Evolutionary conservation across 2,888 invertebrate species (phyloP).

Genomic region (Nycteola revayana): DNA sequence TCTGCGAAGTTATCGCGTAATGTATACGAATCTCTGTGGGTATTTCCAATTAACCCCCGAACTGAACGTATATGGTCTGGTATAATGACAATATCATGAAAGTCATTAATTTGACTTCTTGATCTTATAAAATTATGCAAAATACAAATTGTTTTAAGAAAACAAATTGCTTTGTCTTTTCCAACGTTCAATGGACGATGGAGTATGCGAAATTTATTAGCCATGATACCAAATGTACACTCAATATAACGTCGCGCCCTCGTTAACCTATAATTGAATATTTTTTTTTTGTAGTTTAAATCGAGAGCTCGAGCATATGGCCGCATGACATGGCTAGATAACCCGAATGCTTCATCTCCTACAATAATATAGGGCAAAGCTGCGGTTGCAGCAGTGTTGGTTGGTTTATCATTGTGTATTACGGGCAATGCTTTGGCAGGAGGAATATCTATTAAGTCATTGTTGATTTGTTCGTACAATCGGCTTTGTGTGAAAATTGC

Average conservation of each 20-base stretch:
- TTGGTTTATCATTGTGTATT: constrained; percentile 5
- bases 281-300: constrained; percentile 13
- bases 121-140: constrained; percentile 10
- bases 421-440: constrained; percentile 3
- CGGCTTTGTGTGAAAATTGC: constrained; percentile 2
- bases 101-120: too few relatives aligned
- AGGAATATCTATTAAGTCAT: constrained; percentile 6
- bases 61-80: too few relatives aligned
- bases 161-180: constrained; percentile 6
- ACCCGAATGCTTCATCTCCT: too few relatives aligned
- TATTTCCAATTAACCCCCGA: too few relatives aligned
- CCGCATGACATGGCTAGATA: constrained; percentile 11
- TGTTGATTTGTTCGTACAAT: constrained; percentile 6
- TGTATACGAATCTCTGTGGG: too few relatives aligned
- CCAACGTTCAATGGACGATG: constrained; percentile 12
- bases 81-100: too few relatives aligned
- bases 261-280: too few relatives aligned
- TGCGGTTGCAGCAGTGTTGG: constrained; percentile 3
- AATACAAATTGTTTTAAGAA: constrained; percentile 10
- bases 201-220: constrained; percentile 14
- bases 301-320: constrained; percentile 17
- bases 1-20: too few relatives aligned
- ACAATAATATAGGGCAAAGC: too few relatives aligned
- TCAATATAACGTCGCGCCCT: constrained; percentile 7
- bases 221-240: constrained; percentile 13